Conservation (phyloP, 35 echinoderm and acorn worm genomes). For the Apostichopus californicus region DNA sequence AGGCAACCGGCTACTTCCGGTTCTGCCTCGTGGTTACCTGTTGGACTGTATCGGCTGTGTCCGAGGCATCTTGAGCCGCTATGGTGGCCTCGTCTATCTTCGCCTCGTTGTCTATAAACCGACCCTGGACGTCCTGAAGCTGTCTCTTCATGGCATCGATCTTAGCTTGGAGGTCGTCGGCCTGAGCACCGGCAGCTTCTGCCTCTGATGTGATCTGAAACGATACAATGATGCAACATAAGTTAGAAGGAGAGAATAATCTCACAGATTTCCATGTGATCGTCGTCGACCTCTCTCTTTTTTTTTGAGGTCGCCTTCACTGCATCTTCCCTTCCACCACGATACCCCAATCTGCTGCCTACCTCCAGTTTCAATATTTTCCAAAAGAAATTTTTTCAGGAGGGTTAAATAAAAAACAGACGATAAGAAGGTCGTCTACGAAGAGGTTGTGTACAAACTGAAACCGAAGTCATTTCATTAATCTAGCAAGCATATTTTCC, state of each 20-base stretch:
- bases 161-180: slow-evolving; percentile 53
- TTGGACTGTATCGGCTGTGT: slow-evolving; percentile 58
- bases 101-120: slow-evolving; percentile 77
- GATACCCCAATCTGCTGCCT: too few species aligned
- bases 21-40: not conserved
- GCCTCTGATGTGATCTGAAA: slow-evolving; percentile 74
- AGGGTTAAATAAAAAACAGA: too few species aligned
- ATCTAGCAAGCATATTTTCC: too few species aligned
- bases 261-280: too few species aligned
- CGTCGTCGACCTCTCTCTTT: not conserved
- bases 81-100: slow-evolving; percentile 63
- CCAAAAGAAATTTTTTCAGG: not conserved
- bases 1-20: too few species aligned
- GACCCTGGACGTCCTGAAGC: slow-evolving; percentile 58
- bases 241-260: too few species aligned
- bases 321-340: not conserved
- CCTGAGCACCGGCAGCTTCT: slow-evolving; percentile 66
- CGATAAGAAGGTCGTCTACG: too few species aligned
- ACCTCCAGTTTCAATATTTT: too few species aligned
- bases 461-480: too few species aligned
- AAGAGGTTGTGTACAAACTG: too few species aligned
- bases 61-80: slow-evolving; percentile 64
- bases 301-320: not conserved
- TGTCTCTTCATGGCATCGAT: slow-evolving; percentile 72
- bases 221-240: too few species aligned